A percentile compares a stretch with the other conserved stretches of the same genome.
Evolutionary conservation across 1,140 invertebrate genomes (phyloP).

Genomic region (Cryptotermes secundus): DNA sequence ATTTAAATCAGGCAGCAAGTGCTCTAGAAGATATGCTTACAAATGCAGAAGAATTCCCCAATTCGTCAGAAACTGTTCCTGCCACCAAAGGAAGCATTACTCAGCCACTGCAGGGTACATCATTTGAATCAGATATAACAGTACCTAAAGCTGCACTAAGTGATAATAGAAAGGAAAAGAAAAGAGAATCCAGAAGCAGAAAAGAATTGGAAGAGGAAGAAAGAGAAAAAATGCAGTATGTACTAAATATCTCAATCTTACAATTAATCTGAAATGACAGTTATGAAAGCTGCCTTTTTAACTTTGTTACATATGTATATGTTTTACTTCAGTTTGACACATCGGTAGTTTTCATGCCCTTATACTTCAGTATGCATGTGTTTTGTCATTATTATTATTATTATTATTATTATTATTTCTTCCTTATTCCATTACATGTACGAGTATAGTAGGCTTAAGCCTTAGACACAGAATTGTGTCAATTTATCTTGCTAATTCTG

Average conservation of each 20-base stretch:
- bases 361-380: no score
- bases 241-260: slow-evolving; percentile 38
- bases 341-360: background rate
- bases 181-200: slow-evolving; percentile 69
- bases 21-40: slow-evolving; percentile 33
- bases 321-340: no score
- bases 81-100: background rate
- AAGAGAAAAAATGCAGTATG: slow-evolving; percentile 88
- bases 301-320: background rate
- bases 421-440: no score
- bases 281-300: background rate
- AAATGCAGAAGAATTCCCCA: background rate
- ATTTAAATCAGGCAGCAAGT: slow-evolving; percentile 21
- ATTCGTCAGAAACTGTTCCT: background rate
- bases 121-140: slow-evolving; percentile 18
- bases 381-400: background rate
- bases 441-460: no score
- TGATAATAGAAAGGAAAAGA: slow-evolving; percentile 51
- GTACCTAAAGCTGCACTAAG: background rate
- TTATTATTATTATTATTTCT: no score
- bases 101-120: background rate
- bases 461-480: no score
- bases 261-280: background rate
- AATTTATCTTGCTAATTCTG: no score
- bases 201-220: slow-evolving; percentile 87